Conservation (phyloP, 2,888 invertebrate species). For the Schrankia costaestrigalis region DNA sequence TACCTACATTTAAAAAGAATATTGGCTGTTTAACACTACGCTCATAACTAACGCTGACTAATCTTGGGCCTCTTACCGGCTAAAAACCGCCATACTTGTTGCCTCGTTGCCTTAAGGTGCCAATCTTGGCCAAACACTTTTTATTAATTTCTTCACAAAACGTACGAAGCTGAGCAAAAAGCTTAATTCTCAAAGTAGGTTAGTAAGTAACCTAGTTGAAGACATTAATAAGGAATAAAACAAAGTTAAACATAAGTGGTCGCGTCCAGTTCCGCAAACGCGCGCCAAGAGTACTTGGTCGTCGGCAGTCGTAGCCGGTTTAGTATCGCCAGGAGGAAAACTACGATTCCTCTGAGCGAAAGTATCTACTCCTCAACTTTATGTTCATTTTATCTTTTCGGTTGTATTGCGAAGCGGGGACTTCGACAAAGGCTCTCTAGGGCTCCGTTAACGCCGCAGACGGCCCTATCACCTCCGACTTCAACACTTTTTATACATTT, state of each 20-base stretch:
- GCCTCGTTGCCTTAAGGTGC: too few species aligned
- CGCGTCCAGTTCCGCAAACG: constrained; percentile 51
- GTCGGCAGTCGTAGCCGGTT: constrained; percentile 50
- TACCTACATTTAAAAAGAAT: too few species aligned
- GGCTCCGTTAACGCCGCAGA: constrained; percentile 74
- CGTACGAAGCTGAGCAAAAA: too few species aligned
- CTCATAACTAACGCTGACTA: too few species aligned
- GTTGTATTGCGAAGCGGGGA: constrained; percentile 75
- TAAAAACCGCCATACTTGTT: too few species aligned
- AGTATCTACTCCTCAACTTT: constrained; percentile 77
- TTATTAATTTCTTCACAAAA: too few species aligned
- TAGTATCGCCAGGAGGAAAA: constrained; percentile 73
- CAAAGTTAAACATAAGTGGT: constrained; percentile 7
- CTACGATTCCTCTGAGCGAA: constrained; percentile 76
- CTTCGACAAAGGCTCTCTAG: constrained; percentile 72
- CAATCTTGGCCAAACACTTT: too few species aligned
- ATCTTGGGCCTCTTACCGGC: too few species aligned
- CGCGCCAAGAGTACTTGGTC: constrained; percentile 41
- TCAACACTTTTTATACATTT: constrained; percentile 65
- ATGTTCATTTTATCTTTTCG: constrained; percentile 80
- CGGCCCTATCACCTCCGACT: constrained; percentile 61
- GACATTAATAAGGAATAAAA: background rate
- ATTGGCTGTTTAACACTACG: too few species aligned
- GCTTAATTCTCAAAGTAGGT: too few species aligned
- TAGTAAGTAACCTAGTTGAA: background rate